Base-by-base conservation (phyloP, 37 sponge, comb jelly and placozoan genomes). In the Ephydatia muelleri region DNA sequence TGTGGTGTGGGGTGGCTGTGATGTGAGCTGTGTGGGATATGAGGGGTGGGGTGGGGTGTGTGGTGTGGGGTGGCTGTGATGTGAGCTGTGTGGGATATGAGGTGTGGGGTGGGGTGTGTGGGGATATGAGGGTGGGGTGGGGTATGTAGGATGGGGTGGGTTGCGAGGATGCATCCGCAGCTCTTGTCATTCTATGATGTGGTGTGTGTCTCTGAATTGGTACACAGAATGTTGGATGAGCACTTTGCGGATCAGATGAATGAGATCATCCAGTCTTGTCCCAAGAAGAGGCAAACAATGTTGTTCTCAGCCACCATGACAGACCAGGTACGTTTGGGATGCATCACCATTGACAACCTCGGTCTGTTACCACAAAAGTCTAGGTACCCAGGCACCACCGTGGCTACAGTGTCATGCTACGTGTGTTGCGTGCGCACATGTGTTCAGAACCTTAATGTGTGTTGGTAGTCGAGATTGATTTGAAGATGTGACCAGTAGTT, bases 301-400 rank as follows among this genome's bases (percentile, higher is more conserved):
- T 82, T 99, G n/a, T 99, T 99, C 86, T 99, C 99, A 30, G 99
- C 99, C 25, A 99, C 99, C 79, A 99, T 99, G 99, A 99, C 99
- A 11, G 99, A 99, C 84, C 84, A 99, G 80, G 96, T 95, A 68
- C 14, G 82, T n/a, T 6, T 67, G 31, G 8, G 47, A 4, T 43
- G 47, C 47, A 43, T 43, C 8, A 8, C 47, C 47, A 43, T 67
- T 22, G 47, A 25, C 5, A 69, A 26, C 47, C 47, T 43, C 4
- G 47, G 4, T 43, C 6, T 8, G 8, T 43, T 43, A 14, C 57
- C 57, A 57, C 16, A 21, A 57, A 1, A 57, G 16, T 21, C 57
- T 57, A 21, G 57, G 14, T 11, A 57, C 6, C 57, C 19, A 16
- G n/a, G 1, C 29, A 13, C 8, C 25, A 16, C 13, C 35, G n/a